phyloP scores from a whole-genome alignment of 2,888 invertebrate species.

The Steinernema scapterisci region DNA sequence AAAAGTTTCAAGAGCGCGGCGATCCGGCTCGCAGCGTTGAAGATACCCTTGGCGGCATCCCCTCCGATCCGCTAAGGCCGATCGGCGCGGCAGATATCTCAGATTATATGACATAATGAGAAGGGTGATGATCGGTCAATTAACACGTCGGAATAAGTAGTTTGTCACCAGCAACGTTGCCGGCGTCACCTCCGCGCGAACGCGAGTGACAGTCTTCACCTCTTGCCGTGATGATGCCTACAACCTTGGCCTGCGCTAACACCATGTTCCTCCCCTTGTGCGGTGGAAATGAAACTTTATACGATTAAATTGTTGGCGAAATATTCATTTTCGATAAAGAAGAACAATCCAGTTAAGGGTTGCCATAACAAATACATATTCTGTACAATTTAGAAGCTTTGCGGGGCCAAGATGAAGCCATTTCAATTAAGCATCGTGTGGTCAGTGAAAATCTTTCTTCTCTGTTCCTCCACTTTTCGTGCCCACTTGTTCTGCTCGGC shows the following conservation, averaged over 20 bases:
- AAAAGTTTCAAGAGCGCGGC: too few species aligned
- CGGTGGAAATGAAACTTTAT: neutral
- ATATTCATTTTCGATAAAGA: neutral
- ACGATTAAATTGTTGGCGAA: neutral
- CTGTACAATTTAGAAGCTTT: neutral
- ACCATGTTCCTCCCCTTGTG: neutral
- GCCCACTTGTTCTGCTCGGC: slow-evolving; percentile 98
- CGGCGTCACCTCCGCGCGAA: slow-evolving; percentile 25
- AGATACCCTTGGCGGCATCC: slow-evolving; percentile 8
- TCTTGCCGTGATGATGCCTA: neutral
- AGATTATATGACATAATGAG: slow-evolving; percentile 32
- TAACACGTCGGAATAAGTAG: slow-evolving; percentile 30
- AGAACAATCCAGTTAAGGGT: neutral
- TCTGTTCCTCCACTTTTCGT: slow-evolving; percentile 89
- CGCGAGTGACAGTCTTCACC: slow-evolving; percentile 8
- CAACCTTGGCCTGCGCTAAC: slow-evolving; percentile 31
- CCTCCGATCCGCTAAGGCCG: slow-evolving; percentile 22
- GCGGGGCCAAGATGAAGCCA: slow-evolving; percentile 71
- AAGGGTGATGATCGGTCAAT: slow-evolving; percentile 28
- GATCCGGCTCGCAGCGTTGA: too few species aligned
- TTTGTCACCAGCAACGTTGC: slow-evolving; percentile 28
- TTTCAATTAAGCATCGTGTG: slow-evolving; percentile 89
- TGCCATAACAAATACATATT: too few species aligned
- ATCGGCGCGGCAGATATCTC: slow-evolving; percentile 24
- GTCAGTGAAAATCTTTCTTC: slow-evolving; percentile 83